Evolutionary conservation across 2,888 invertebrate species (phyloP).

Genomic region (Mythimna albipuncta): DNA sequence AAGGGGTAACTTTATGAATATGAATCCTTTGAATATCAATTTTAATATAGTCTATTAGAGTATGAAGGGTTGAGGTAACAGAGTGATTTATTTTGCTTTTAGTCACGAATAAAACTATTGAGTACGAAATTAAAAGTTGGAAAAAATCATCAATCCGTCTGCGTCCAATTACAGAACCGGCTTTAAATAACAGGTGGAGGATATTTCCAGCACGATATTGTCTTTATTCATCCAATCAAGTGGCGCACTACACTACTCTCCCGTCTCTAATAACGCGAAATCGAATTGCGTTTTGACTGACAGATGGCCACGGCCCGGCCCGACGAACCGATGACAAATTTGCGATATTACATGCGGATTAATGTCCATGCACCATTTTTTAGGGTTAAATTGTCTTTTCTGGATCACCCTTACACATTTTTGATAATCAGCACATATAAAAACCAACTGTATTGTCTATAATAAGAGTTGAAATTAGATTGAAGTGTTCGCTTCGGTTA

Average conservation of each 20-base stretch:
- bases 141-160: not conserved
- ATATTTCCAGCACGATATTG: constrained; percentile 62
- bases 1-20: constrained; percentile 74
- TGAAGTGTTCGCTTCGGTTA: constrained; percentile 57
- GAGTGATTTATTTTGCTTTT: not conserved
- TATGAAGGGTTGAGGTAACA: constrained; percentile 6
- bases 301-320: constrained; percentile 81
- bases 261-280: constrained; percentile 84
- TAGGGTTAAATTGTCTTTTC: constrained; percentile 91
- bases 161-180: not conserved
- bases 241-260: constrained; percentile 68
- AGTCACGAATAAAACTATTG: not conserved
- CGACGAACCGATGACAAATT: constrained; percentile 89
- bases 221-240: constrained; percentile 77
- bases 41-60: constrained; percentile 33
- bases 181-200: constrained; percentile 32
- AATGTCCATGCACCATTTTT: constrained; percentile 89
- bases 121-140: too few species aligned
- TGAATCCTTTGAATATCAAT: constrained; percentile 41
- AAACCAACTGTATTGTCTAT: constrained; percentile 56
- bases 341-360: constrained; percentile 90
- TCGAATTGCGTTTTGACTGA: constrained; percentile 84
- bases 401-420: constrained; percentile 78
- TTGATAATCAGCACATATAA: constrained; percentile 51
- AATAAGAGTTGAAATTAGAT: constrained; percentile 66